Percentiles rank a stretch among this genome's conserved stretches.
Conservation (phyloP, 2,888 invertebrate genomes). For the Lucinisca nassula region DNA sequence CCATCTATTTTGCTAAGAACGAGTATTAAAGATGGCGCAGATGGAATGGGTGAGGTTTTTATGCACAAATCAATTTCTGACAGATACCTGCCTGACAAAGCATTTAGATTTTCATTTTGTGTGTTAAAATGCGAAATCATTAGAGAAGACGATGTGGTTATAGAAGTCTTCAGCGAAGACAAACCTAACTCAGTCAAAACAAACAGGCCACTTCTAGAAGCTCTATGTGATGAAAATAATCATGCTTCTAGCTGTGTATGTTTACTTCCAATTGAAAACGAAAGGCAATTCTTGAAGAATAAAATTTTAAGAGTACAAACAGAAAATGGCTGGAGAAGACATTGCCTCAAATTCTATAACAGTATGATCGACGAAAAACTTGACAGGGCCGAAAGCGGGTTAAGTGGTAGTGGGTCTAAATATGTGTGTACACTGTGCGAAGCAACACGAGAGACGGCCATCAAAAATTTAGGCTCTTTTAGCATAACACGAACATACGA, state of each 20-base stretch:
- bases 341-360: constrained; percentile 6
- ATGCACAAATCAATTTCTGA: constrained; percentile 30
- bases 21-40: constrained; percentile 35
- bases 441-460: constrained; percentile 13
- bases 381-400: constrained; percentile 24
- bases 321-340: constrained; percentile 19
- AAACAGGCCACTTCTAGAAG: constrained; percentile 22
- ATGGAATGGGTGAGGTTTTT: constrained; percentile 39
- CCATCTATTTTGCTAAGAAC: constrained; percentile 18
- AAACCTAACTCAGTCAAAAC: constrained; percentile 32
- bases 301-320: constrained; percentile 22
- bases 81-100: constrained; percentile 30
- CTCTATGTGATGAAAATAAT: constrained; percentile 22
- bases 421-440: constrained; percentile 29
- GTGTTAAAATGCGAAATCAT: constrained; percentile 31
- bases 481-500: constrained; percentile 15
- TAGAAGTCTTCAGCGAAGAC: constrained; percentile 27
- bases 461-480: constrained; percentile 22
- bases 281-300: constrained; percentile 13
- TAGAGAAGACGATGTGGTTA: neutral
- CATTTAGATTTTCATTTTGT: constrained; percentile 47
- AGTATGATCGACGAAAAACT: constrained; percentile 35
- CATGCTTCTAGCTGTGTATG: constrained; percentile 14
- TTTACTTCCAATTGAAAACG: constrained; percentile 19
- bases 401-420: constrained; percentile 32